Evolutionary conservation across 1,140 invertebrate species (phyloP).

Genomic region (Calephelis nemesis): DNA sequence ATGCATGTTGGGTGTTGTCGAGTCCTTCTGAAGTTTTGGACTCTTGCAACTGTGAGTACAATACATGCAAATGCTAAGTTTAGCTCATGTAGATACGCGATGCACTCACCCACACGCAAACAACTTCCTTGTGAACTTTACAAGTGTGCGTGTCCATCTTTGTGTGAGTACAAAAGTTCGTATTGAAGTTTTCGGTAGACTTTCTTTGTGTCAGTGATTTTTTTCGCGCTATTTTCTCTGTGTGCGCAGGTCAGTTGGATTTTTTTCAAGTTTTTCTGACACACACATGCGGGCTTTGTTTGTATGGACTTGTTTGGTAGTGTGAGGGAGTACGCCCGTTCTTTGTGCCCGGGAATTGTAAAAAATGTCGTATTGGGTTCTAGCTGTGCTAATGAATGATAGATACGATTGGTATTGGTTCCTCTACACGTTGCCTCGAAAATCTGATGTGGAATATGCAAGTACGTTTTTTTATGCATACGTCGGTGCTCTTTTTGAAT

Average conservation of each 20-base stretch:
- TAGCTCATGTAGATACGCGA: slow-evolving; percentile 53
- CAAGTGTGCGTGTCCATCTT: slow-evolving; percentile 35
- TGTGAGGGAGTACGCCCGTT: slow-evolving; percentile 65
- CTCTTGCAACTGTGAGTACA: slow-evolving; percentile 67
- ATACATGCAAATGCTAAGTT: slow-evolving; percentile 66
- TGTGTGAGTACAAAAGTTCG: slow-evolving; percentile 70
- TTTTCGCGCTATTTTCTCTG: slow-evolving; percentile 58
- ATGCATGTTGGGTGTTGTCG: slow-evolving; percentile 40
- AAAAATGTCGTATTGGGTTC: slow-evolving; percentile 79
- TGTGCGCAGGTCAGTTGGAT: slow-evolving; percentile 73
- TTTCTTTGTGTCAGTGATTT: slow-evolving; percentile 79
- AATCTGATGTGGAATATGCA: slow-evolving; percentile 65
- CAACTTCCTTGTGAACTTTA: slow-evolving; percentile 49
- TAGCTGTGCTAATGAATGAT: slow-evolving; percentile 77
- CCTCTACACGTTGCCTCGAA: slow-evolving; percentile 52
- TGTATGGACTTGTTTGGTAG: slow-evolving; percentile 47
- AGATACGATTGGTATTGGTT: slow-evolving; percentile 65
- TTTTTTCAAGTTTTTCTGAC: slow-evolving; percentile 75
- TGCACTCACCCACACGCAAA: slow-evolving; percentile 63
- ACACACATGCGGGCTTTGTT: slow-evolving; percentile 47
- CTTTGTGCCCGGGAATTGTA: slow-evolving; percentile 75
- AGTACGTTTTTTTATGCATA: slow-evolving; percentile 53
- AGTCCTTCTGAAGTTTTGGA: slow-evolving; percentile 63
- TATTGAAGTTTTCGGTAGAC: slow-evolving; percentile 76
- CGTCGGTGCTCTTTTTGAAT: slow-evolving; percentile 48